Base-by-base conservation (phyloP, 2,888 invertebrate species). In the Monopis laevigella region DNA sequence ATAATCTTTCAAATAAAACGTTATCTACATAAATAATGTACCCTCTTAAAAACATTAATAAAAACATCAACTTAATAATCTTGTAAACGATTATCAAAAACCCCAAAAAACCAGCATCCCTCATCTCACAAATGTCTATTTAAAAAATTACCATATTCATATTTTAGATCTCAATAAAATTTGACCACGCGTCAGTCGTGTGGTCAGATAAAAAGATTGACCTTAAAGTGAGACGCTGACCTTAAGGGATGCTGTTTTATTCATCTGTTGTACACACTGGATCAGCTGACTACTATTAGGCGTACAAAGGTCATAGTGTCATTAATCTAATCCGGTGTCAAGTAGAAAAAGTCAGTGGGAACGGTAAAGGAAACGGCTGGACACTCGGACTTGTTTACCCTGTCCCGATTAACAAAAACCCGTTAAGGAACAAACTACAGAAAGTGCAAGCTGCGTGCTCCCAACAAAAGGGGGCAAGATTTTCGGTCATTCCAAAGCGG, bases 381-480 rank as follows among this genome's bases (percentile, higher is more conserved):
- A 32, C 32, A 32, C 17, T 17, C 16, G 29, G 29, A 16, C 32
- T 32, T 32, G 32, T 32, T 32, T 32, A 17, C 32, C 29, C 29
- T 29, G 29, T 29, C 14, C n/a, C n/a, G n/a, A n/a, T 29, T 29
- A 29, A 7, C 11, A 4, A 16, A 34, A 34, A 34, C 34, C 34
- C 34, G 34, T 34, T 34, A 16, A 8, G n/a, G 16, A 34, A 34
- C 10, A 18, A 28, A 41, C 39, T 41, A 45, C 39, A 17, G 11
- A 35, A 39, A 42, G 45, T 38, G 41, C 41, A 45, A 41, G 28
- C 39, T 17, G 10, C 28, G 39, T 39, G 40, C 18, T 16, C 2
- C 16, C 18, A 29, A 34, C 19, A 19, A 36, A 36, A 12, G 21
- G 36, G n/a, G 21, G 21, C 36, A 36, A 36, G 21, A 36, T 21